Evolutionary conservation across 2,113 vertebrate species (phyloP).

Genomic region (Gracilinanus agilis): DNA sequence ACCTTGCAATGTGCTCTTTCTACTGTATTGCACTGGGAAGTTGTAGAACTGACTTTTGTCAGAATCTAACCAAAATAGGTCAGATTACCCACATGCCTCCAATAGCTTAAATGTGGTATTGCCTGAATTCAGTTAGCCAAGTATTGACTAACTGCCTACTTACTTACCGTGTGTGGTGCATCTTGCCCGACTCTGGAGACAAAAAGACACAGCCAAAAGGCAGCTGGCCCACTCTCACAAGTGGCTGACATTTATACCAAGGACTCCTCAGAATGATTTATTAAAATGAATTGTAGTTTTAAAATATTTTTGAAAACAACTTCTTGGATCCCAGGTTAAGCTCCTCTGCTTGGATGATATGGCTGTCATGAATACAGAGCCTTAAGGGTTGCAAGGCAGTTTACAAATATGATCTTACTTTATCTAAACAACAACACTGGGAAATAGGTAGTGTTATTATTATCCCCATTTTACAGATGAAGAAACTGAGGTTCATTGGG

Average conservation of each 20-base stretch:
- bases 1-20: too few species aligned
- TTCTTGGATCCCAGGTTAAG: not conserved
- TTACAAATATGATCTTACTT: not conserved
- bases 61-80: not conserved
- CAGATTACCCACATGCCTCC: not conserved
- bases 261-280: not conserved
- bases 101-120: not conserved
- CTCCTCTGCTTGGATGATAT: not conserved
- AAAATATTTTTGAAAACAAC: not conserved
- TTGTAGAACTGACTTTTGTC: not conserved
- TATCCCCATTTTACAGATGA: not conserved
- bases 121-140: not conserved
- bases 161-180: not conserved
- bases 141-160: not conserved
- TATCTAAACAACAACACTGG: not conserved
- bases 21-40: not conserved
- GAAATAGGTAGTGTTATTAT: not conserved
- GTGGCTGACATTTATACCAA: not conserved
- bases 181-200: not conserved
- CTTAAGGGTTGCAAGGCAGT: not conserved
- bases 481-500: not conserved
- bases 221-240: not conserved
- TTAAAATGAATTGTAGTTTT: not conserved
- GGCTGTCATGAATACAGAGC: not conserved
- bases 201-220: not conserved